Evolutionary conservation across 2,797 vertebrate species (phyloP).

Genomic region (Morus bassanus): DNA sequence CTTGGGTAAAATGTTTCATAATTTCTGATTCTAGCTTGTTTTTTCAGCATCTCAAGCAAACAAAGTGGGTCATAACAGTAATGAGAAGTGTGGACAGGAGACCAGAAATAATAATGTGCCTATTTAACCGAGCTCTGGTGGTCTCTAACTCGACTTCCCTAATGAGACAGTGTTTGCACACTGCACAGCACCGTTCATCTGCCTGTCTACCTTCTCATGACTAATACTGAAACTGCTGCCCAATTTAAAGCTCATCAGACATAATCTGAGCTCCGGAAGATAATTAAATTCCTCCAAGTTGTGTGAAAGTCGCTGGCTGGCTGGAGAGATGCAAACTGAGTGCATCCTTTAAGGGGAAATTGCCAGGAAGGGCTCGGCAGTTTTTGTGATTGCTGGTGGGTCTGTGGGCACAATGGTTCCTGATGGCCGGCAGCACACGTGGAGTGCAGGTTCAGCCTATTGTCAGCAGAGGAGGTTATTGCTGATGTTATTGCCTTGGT

Average conservation of each 20-base stretch:
- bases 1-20: background rate
- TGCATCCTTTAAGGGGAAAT: background rate
- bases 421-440: fast-evolving
- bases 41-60: background rate
- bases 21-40: background rate
- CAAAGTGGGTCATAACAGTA: background rate
- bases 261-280: background rate
- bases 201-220: background rate
- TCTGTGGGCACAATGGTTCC: background rate
- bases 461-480: background rate
- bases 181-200: background rate
- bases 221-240: background rate
- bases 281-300: background rate
- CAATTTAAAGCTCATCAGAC: background rate
- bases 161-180: background rate
- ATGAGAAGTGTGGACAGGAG: background rate
- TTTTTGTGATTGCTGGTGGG: background rate
- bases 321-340: background rate
- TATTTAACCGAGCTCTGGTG: background rate
- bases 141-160: background rate
- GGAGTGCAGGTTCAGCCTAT: background rate
- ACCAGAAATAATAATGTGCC: background rate
- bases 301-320: background rate
- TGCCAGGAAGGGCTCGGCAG: background rate
- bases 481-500: background rate